Evolutionary conservation across 2,888 invertebrate species (phyloP).

Genomic region (Physocephala rufipes): DNA sequence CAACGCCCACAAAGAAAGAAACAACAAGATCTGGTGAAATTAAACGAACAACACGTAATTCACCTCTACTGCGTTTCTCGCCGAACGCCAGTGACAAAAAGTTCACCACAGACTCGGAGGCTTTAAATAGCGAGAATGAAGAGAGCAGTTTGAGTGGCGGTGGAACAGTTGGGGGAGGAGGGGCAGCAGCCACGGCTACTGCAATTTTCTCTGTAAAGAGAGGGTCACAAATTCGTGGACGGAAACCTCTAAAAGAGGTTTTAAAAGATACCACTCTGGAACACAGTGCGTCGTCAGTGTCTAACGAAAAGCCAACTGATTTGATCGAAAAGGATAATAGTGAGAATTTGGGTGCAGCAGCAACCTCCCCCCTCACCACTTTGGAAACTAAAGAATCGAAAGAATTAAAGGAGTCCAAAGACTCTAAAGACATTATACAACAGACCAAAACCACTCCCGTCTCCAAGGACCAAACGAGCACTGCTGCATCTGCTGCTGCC

Average conservation of each 20-base stretch:
- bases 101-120: slow-evolving; percentile 36
- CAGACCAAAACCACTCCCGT: slow-evolving; percentile 38
- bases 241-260: slow-evolving; percentile 55
- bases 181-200: neutral
- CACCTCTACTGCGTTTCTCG: slow-evolving; percentile 52
- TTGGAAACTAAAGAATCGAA: slow-evolving; percentile 39
- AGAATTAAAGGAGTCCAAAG: slow-evolving; percentile 38
- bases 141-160: slow-evolving; percentile 33
- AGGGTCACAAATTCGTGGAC: slow-evolving; percentile 59
- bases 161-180: neutral
- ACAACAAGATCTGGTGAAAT: slow-evolving; percentile 43
- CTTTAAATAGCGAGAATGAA: slow-evolving; percentile 47
- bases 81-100: slow-evolving; percentile 32
- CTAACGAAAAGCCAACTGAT: slow-evolving; percentile 29
- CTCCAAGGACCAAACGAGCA: slow-evolving; percentile 30
- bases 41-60: slow-evolving; percentile 54
- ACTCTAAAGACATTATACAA: slow-evolving; percentile 40
- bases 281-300: neutral
- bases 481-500: slow-evolving; percentile 16
- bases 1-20: slow-evolving; percentile 36
- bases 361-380: slow-evolving; percentile 37
- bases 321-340: slow-evolving; percentile 40
- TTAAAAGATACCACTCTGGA: slow-evolving; percentile 42
- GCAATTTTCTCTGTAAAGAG: neutral
- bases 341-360: slow-evolving; percentile 35